Conservation (phyloP, 2,797 vertebrate species). For the Xenentodon cancila region DNA sequence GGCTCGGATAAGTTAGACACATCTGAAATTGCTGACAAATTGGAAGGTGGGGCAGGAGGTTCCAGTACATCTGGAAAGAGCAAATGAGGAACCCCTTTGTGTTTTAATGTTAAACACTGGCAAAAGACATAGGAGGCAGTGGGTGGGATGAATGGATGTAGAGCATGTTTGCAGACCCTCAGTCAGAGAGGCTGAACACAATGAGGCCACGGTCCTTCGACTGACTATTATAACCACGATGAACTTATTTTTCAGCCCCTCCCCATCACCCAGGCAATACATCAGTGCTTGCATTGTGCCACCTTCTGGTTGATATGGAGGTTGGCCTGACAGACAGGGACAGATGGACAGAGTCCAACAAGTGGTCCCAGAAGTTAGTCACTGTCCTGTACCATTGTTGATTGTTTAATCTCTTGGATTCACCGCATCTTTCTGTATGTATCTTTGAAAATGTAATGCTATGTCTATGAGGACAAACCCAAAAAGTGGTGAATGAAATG, state of each 20-base stretch:
- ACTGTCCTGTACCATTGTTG: conserved; percentile 72
- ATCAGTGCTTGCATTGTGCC: conserved; percentile 75
- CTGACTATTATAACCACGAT: conserved; percentile 76
- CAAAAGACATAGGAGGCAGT: conserved; percentile 49
- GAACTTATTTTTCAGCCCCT: conserved; percentile 75
- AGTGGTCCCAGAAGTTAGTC: conserved; percentile 71
- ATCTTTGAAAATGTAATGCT: conserved; percentile 79
- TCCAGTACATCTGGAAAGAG: conserved; percentile 85
- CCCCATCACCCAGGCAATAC: conserved; percentile 75
- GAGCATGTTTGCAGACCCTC: conserved; percentile 75
- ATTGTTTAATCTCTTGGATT: conserved; percentile 78
- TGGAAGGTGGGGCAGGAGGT: conserved; percentile 79
- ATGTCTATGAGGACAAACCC: conserved; percentile 75
- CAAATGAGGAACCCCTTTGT: conserved; percentile 77
- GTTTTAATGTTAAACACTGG: conserved; percentile 63
- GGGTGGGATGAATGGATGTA: conserved; percentile 60
- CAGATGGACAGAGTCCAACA: conserved; percentile 46
- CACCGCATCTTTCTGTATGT: conserved; percentile 81
- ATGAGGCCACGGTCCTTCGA: conserved; percentile 61
- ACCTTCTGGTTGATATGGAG: conserved; percentile 72
- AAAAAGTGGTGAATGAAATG: conserved; percentile 75
- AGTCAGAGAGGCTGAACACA: conserved; percentile 63
- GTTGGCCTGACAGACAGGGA: conserved; percentile 53
- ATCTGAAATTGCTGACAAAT: conserved; percentile 77
- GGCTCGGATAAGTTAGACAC: conserved; percentile 80